These are phyloP conservation scores for Hyalella azteca DNA, from an alignment of 2,888 invertebrate species.

Conservation along the genomic window DNA sequence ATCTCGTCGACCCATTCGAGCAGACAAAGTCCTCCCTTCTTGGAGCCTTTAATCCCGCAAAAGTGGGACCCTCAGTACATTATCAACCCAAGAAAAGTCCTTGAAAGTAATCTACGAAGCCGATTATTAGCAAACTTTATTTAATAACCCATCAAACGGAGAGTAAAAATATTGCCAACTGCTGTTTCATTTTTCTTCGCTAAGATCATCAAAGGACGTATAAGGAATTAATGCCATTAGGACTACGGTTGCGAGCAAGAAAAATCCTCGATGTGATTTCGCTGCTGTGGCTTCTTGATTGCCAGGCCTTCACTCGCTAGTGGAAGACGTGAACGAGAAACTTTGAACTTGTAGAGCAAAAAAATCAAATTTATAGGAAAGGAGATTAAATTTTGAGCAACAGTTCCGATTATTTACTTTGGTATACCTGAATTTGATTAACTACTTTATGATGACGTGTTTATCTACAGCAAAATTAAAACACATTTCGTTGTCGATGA, in stretches of 20 bases:
- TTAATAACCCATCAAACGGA: constrained; percentile 39
- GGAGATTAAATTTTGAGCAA: background rate
- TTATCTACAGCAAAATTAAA: too few relatives aligned
- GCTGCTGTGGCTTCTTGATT: constrained; percentile 24
- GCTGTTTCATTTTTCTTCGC: constrained; percentile 38
- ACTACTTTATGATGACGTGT: too few relatives aligned
- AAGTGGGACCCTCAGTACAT: constrained; percentile 22
- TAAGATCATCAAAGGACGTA: constrained; percentile 34
- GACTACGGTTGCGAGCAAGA: background rate
- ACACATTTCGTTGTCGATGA: too few relatives aligned
- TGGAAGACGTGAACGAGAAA: too few relatives aligned
- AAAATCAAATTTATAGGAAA: background rate
- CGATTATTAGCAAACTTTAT: constrained; percentile 40
- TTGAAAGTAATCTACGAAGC: constrained; percentile 39
- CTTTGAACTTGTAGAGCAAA: too few relatives aligned
- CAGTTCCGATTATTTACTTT: background rate
- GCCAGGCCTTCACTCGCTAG: too few relatives aligned
- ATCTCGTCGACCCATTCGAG: too few relatives aligned
- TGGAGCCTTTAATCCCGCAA: background rate
- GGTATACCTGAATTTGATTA: too few relatives aligned
- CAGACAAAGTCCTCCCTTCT: background rate
- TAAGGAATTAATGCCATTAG: constrained; percentile 39
- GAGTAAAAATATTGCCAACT: constrained; percentile 37
- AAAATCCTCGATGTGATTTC: constrained; percentile 27
- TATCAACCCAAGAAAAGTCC: constrained; percentile 22